A percentile compares a stretch with the other conserved stretches of the same genome.
These are phyloP conservation scores for Montipora foliosa DNA, from an alignment of 64 coral and sea anemone species.

Conservation along the genomic window DNA sequence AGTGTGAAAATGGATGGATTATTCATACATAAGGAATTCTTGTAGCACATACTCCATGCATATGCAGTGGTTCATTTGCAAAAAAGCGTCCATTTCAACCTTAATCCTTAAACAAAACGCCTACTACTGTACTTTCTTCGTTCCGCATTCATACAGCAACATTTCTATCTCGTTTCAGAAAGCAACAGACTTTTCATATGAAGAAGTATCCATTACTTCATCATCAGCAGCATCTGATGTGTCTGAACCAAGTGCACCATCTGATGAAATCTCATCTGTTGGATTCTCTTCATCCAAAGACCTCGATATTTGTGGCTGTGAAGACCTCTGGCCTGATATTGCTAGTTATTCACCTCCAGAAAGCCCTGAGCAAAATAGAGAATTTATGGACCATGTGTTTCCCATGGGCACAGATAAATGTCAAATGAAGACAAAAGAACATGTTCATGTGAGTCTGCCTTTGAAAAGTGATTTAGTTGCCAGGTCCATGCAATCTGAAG, in stretches of 20 bases:
- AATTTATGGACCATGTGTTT: neutral
- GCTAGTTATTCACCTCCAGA: constrained; percentile 26
- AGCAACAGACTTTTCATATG: neutral
- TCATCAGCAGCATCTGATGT: neutral
- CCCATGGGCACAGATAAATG: neutral
- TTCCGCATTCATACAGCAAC: neutral
- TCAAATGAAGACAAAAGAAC: neutral
- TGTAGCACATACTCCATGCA: too few species aligned
- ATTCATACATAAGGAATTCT: too few species aligned
- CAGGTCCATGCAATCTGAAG: neutral
- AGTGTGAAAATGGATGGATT: too few species aligned
- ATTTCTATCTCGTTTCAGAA: neutral
- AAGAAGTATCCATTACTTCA: neutral
- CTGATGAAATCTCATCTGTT: neutral
- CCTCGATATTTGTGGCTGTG: neutral
- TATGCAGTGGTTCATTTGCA: too few species aligned
- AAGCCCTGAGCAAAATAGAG: neutral
- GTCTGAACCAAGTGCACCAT: neutral
- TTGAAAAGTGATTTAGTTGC: neutral
- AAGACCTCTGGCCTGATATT: neutral
- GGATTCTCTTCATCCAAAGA: constrained; percentile 15
- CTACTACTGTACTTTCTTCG: neutral
- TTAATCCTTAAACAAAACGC: too few species aligned
- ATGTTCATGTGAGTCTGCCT: neutral
- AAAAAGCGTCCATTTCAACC: too few species aligned